Evolutionary conservation across 2,797 vertebrate species (phyloP).

Genomic region (Scleropages formosus): DNA sequence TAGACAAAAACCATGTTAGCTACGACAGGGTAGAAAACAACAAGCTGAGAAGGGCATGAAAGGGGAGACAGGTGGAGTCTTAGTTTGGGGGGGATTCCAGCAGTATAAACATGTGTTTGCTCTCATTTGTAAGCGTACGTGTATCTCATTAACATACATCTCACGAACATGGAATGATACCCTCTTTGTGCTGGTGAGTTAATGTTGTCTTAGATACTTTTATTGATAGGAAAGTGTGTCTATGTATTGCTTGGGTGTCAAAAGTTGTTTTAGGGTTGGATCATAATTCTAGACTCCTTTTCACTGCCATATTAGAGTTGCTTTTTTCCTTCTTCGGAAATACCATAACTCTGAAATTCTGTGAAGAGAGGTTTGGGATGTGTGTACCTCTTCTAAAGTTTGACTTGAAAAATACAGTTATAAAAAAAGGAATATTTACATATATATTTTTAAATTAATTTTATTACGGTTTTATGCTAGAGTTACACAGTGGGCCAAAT

Average conservation of each 20-base stretch:
- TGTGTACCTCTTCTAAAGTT: not conserved
- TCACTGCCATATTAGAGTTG: no score
- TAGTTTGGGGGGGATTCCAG: not conserved
- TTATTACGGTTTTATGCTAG: no score
- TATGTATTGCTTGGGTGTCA: not conserved
- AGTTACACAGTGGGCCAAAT: no score
- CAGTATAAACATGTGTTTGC: not conserved
- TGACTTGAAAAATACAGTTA: no score
- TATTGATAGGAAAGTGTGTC: not conserved
- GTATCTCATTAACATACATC: no score
- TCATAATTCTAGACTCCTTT: no score
- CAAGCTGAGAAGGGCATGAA: not conserved
- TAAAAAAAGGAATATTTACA: no score
- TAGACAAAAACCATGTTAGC: slow-evolving; percentile 8
- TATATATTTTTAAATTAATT: no score
- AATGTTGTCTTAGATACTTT: not conserved
- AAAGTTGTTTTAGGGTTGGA: no score
- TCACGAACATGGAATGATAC: no score
- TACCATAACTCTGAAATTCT: no score
- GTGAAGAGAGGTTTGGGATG: not conserved
- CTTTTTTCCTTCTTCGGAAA: no score
- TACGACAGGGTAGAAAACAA: not conserved
- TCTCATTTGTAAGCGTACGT: not conserved
- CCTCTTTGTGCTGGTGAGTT: not conserved
- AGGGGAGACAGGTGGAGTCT: not conserved